phyloP scores from a whole-genome alignment of 2,797 vertebrate genomes.

The Sebastolobus alascanus region DNA sequence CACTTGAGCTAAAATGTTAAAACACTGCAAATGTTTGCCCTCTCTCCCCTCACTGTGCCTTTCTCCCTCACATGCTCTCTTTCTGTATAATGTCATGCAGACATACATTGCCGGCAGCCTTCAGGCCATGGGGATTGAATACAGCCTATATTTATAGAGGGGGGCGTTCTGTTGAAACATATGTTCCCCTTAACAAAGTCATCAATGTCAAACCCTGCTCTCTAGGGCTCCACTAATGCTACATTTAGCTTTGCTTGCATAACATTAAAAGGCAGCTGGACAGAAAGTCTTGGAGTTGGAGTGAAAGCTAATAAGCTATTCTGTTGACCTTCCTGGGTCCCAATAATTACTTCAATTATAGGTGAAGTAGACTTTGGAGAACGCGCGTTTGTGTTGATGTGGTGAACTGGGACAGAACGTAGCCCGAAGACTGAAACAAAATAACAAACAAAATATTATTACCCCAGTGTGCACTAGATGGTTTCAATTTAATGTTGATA shows the following conservation, averaged over 20 bases:
- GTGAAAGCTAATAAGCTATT: slow-evolving; percentile 66
- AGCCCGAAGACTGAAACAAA: slow-evolving; percentile 23
- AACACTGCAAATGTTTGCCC: slow-evolving; percentile 30
- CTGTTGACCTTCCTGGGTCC: slow-evolving; percentile 55
- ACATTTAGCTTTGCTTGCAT: slow-evolving; percentile 76
- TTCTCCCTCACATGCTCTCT: slow-evolving; percentile 34
- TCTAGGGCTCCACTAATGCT: slow-evolving; percentile 68
- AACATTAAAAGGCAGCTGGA: slow-evolving; percentile 68
- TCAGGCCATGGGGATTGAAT: slow-evolving; percentile 73
- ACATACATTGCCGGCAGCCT: slow-evolving; percentile 73
- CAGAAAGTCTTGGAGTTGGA: slow-evolving; percentile 57
- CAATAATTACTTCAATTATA: slow-evolving; percentile 62
- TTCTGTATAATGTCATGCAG: slow-evolving; percentile 76
- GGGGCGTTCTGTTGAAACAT: slow-evolving; percentile 80
- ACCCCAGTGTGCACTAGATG: slow-evolving; percentile 11
- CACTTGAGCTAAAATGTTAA: slow-evolving; percentile 30
- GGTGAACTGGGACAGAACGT: slow-evolving; percentile 14
- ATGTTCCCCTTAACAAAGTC: slow-evolving; percentile 82
- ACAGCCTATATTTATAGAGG: slow-evolving; percentile 80
- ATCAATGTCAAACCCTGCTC: slow-evolving; percentile 78
- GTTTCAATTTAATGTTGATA: slow-evolving; percentile 33
- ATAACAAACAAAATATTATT: slow-evolving; percentile 33
- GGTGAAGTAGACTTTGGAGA: slow-evolving; percentile 44
- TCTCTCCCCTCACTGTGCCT: slow-evolving; percentile 33
- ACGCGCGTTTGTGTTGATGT: slow-evolving; percentile 41